phyloP scores from a whole-genome alignment of 2,888 invertebrate species.

The Dryadula phaetusa region DNA sequence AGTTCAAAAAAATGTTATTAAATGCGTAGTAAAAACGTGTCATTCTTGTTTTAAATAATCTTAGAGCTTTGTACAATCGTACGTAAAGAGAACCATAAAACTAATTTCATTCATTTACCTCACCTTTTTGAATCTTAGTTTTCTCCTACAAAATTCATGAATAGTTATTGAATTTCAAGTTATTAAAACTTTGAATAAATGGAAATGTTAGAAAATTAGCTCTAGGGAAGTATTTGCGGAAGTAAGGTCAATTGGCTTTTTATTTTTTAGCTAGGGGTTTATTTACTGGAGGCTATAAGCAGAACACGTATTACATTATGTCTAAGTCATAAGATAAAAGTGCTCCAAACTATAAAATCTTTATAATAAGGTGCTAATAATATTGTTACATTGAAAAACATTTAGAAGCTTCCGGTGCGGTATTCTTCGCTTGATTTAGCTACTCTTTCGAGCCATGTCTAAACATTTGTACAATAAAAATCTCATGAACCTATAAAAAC shows the following conservation, averaged over 20 bases:
- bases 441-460: constrained; percentile 42
- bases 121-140: no score
- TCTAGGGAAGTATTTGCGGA: constrained; percentile 69
- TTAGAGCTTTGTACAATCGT: no score
- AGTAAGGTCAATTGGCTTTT: constrained; percentile 65
- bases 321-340: not conserved
- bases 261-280: constrained; percentile 64
- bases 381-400: constrained; percentile 32
- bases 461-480: constrained; percentile 50
- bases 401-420: constrained; percentile 41
- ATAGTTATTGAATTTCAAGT: no score
- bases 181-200: not conserved
- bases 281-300: constrained; percentile 18
- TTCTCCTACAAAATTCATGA: no score
- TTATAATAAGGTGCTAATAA: constrained; percentile 11
- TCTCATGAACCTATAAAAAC: constrained; percentile 52
- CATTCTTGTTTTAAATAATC: no score
- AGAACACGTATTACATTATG: no score
- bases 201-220: constrained; percentile 51
- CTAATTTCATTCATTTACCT: no score
- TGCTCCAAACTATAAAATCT: not conserved
- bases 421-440: constrained; percentile 43
- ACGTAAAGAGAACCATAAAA: no score
- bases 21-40: no score
- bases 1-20: no score